Evolutionary conservation across 2,888 invertebrate species (phyloP), one percentile per base, ranked within the genome.

Genomic region (Drosophila melanosoma): DNA sequence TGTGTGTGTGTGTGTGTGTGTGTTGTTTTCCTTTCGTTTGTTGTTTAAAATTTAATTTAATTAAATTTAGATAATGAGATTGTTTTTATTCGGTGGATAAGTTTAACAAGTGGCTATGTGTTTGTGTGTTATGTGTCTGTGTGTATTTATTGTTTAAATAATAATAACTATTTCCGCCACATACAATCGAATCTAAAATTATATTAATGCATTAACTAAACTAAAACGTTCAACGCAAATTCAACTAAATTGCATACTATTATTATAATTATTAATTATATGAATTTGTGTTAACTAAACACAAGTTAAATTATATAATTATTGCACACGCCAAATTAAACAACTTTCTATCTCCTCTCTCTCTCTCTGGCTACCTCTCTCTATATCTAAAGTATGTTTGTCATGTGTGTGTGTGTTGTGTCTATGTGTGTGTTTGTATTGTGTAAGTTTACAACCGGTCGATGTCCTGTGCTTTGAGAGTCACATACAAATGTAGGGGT

Each of bases 21-120:
- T 38, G n/a, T 68, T 59, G 65, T 68, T 62, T 58, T 58, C 65
- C 52, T 61, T 61, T 58, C 32, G 54, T 51, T 76, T 67, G 57
- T 53, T 68, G 60, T 62, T 68, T 69, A 62, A 64, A 64, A 80
- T 78, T 68, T 65, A 76, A 79, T 79, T 81, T 67, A 73, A 74
- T 84, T 88, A 69, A 87, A 85, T 80, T 87, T 81, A 69, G 76
- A 78, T 82, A 89, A 88, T 88, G 90, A 88, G 88, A 86, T 89
- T 87, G 90, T 87, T 77, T 81, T 74, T 78, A 82, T 90, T 86
- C 90, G 88, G 89, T 90, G 89, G 87, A 90, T 88, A 86, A 82
- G 88, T 83, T 90, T 88, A 90, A 90, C 89, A 86, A 86, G 90
- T 90, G 87, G 81, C 73, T 86, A 78, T 86, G 75, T 78, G 54